Conservation (phyloP, 2,113 vertebrate genomes). For the Chauna torquata region DNA sequence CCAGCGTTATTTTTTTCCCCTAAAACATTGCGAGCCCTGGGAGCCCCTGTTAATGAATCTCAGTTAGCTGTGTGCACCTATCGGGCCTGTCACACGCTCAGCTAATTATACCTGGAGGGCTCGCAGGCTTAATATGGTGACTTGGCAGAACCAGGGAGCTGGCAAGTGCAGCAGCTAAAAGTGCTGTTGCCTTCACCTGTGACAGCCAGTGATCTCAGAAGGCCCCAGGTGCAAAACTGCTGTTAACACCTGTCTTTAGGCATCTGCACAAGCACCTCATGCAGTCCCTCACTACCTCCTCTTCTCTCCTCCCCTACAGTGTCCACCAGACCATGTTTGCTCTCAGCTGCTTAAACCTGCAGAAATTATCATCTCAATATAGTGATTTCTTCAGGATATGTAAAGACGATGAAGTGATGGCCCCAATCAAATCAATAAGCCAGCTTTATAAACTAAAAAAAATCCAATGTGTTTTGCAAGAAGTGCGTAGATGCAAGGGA, state of each 20-base stretch:
- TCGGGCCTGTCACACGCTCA: rapidly evolving
- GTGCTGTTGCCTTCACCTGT: not conserved
- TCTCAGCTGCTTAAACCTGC: not conserved
- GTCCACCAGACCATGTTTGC: rapidly evolving
- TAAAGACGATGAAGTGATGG: not conserved
- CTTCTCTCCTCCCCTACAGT: not conserved
- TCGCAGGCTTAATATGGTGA: rapidly evolving
- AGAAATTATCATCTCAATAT: not conserved
- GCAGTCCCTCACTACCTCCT: not conserved
- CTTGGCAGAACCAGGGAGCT: not conserved
- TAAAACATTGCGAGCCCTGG: rapidly evolving
- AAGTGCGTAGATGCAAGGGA: not conserved
- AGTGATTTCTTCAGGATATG: not conserved
- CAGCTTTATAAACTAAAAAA: not conserved
- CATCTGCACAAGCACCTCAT: not conserved
- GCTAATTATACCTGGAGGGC: not conserved
- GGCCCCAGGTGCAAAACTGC: not conserved
- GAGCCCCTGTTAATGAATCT: not conserved
- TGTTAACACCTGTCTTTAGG: not conserved
- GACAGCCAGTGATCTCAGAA: not conserved
- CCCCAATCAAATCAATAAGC: not conserved
- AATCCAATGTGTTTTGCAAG: not conserved
- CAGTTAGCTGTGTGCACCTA: rapidly evolving
- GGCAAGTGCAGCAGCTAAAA: not conserved
- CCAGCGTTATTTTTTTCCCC: not conserved